These are phyloP conservation scores for Leucoptera coffeella DNA, from an alignment of 2,888 invertebrate species.

Conservation along the genomic window DNA sequence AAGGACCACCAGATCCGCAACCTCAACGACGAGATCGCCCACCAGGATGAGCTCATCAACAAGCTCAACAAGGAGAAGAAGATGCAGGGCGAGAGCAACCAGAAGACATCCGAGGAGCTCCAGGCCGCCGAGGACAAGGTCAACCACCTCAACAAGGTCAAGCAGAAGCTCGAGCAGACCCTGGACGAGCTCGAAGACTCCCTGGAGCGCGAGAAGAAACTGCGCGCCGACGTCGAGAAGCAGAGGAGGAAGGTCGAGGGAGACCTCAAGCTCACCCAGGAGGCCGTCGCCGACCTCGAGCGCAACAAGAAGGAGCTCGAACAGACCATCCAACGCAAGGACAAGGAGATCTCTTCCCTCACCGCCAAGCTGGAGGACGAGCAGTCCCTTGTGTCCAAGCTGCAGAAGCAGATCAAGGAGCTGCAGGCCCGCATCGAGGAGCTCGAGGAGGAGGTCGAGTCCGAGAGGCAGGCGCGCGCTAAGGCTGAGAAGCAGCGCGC, in stretches of 20 bases:
- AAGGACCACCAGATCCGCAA: conserved; percentile 98
- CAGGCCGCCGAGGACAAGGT: conserved; percentile 99
- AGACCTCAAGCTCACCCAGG: conserved; percentile 97
- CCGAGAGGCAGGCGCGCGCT: conserved; percentile 95
- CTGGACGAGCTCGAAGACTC: conserved; percentile 98
- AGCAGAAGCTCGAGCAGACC: conserved; percentile 97
- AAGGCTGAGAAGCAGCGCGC: conserved; percentile 99
- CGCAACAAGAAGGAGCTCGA: conserved; percentile 97
- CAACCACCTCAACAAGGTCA: conserved; percentile 99
- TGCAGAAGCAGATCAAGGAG: conserved; percentile 99
- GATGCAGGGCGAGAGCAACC: conserved; percentile 87
- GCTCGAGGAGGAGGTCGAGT: conserved; percentile 98
- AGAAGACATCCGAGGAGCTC: conserved; percentile 90
- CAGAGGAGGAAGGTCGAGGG: conserved; percentile 98
- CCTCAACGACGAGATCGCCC: conserved; percentile 98
- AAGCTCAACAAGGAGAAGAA: conserved; percentile 99
- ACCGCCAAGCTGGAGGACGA: conserved; percentile 98
- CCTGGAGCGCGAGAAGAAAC: conserved; percentile 98
- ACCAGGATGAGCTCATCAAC: conserved; percentile 99
- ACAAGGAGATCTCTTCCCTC: conserved; percentile 94
- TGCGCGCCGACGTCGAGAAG: conserved; percentile 96
- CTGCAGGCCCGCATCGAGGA: conserved; percentile 97
- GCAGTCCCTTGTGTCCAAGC: conserved; percentile 93
- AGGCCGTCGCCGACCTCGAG: conserved; percentile 94
- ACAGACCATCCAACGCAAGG: conserved; percentile 97